These are phyloP conservation scores for Phyllopteryx taeniolatus DNA, from an alignment of 2,113 vertebrate genomes.

Conservation along the genomic window DNA sequence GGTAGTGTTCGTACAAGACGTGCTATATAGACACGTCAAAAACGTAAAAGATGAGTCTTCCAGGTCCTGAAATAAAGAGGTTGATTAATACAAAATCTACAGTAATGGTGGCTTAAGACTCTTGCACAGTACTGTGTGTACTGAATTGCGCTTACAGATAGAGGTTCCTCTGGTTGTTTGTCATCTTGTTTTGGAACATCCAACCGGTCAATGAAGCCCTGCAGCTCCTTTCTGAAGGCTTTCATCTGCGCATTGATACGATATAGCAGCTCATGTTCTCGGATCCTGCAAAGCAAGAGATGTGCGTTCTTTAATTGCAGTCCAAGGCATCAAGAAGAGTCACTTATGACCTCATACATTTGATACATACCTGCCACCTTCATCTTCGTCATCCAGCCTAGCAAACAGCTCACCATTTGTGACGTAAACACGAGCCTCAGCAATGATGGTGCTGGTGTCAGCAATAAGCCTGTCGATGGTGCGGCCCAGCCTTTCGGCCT, in stretches of 20 bases:
- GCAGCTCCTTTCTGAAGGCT: constrained; percentile 94
- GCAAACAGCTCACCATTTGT: constrained; percentile 92
- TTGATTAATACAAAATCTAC: background rate
- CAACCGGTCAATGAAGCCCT: constrained; percentile 93
- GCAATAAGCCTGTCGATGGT: constrained; percentile 95
- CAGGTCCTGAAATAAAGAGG: too few relatives aligned
- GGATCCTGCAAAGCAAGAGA: constrained; percentile 72
- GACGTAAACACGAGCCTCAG: constrained; percentile 91
- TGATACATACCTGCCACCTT: constrained; percentile 78
- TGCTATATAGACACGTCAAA: background rate
- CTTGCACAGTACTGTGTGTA: constrained; percentile 1
- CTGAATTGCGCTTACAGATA: constrained; percentile 84
- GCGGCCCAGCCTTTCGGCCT: constrained; percentile 93
- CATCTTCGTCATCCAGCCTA: constrained; percentile 92
- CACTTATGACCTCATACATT: background rate
- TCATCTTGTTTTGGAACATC: constrained; percentile 96
- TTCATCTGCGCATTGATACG: constrained; percentile 98
- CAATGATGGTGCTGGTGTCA: constrained; percentile 96
- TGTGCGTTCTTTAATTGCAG: background rate
- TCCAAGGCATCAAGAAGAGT: too few relatives aligned
- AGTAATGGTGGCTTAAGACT: background rate
- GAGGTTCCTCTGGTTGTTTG: constrained; percentile 85
- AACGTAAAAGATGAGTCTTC: background rate
- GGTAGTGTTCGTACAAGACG: background rate
- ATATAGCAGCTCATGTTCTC: constrained; percentile 95